These are phyloP conservation scores for Lucilia sericata DNA, from an alignment of 1,140 invertebrate species.

Conservation along the genomic window DNA sequence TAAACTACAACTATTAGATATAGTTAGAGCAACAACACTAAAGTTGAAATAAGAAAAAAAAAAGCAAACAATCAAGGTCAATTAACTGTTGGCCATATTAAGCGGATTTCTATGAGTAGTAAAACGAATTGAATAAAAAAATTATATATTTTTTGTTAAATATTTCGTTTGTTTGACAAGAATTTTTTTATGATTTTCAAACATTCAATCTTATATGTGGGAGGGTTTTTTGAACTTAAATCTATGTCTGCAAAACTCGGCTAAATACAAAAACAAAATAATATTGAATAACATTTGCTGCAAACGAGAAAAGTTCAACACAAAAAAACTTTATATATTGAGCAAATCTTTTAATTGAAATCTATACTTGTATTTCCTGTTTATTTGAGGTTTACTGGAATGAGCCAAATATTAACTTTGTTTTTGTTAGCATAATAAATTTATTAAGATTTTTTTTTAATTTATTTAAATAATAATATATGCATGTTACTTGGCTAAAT, in stretches of 20 bases:
- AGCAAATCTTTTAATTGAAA: not conserved
- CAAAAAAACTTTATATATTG: conserved; percentile 29
- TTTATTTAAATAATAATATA: not conserved
- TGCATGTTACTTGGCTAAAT: not conserved
- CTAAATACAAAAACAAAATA: no score
- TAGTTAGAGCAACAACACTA: not conserved
- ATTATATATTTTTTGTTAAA: not conserved
- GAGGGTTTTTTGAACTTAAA: conserved; percentile 27
- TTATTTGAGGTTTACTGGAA: not conserved
- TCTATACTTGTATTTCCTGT: conserved; percentile 14
- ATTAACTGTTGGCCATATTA: conserved; percentile 67
- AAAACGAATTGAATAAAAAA: not conserved
- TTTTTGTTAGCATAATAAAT: not conserved
- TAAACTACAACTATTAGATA: not conserved
- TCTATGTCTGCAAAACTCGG: not conserved
- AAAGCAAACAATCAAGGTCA: conserved; percentile 66
- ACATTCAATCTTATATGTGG: not conserved
- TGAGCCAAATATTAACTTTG: not conserved
- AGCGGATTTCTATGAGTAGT: conserved; percentile 33
- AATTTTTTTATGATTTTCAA: not conserved
- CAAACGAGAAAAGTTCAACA: not conserved
- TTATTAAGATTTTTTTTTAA: not conserved
- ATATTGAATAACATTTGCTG: no score
- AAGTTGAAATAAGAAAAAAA: conserved; percentile 30
- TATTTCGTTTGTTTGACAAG: not conserved